Evolutionary conservation across 1,140 invertebrate species (phyloP), one percentile per base, ranked within the genome.

Genomic region (Zaprionus gabonicus): DNA sequence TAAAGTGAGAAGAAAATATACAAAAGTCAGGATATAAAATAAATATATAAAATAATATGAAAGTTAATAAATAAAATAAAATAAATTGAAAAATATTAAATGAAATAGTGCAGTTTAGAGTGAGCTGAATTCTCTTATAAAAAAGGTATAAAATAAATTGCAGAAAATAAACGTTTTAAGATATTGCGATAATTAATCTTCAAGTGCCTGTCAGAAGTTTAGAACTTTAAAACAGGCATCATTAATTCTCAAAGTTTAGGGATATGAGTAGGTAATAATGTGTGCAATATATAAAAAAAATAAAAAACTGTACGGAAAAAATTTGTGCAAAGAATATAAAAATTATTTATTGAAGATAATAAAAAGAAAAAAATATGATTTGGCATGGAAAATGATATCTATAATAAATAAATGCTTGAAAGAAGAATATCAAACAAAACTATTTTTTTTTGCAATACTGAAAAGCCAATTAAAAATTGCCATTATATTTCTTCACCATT

Each of bases 171-270:
- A 25, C 12, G 20, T 4, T 12, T 10, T 51, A 9, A 17, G 7
- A 9, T 17, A 46, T 46, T n/a, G 2, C 41, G 5, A 46, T 46
- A 46, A 46, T 46, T 46, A 46, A 51, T 51, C 46, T 51, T 23
- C 25, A 12, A 25, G 41, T 3, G n/a, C 41, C n/a, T 46, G 41
- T 46, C 41, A 20, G 7, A 44, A 46, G 6, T 46, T 46, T 1
- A 13, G 20, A 51, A 51, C 46, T 51, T 51, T 51, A 6, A 2
- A n/a, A 17, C n/a, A 6, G 1, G 7, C 46, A 51, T 51, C 64
- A 66, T 66, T 66, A 66, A 66, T 66, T 44, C 53, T 28, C 12
- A 17, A 44, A 28, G 25, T 56, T 66, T 20, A 4, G 3, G 17
- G 55, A 66, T 44, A 2, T 20, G 12, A 56, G 25, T 12, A 65